Percentiles rank a stretch among this genome's conserved stretches.
Evolutionary conservation across 2,113 vertebrate species (phyloP).

Genomic region (Dunckerocampus dactyliophorus): DNA sequence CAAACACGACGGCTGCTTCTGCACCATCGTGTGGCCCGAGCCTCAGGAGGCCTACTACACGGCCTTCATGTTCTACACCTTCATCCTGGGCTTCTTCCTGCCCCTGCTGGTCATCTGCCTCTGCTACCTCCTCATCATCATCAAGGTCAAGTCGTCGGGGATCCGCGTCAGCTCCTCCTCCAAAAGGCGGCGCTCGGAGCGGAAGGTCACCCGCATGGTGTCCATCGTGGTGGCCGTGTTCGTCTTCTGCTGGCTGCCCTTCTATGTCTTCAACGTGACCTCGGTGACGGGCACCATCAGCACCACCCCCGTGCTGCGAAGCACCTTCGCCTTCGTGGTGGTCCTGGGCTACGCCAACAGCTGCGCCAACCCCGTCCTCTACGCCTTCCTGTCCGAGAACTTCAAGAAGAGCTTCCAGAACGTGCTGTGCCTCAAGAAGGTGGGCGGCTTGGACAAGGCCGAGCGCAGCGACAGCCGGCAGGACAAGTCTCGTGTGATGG

Average conservation of each 20-base stretch:
- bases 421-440: constrained; percentile 89
- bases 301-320: constrained; percentile 87
- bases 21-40: constrained; percentile 94
- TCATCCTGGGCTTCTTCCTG: constrained; percentile 90
- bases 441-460: constrained; percentile 82
- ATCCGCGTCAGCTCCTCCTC: constrained; percentile 91
- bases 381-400: constrained; percentile 95
- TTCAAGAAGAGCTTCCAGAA: constrained; percentile 99
- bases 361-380: constrained; percentile 96
- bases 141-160: constrained; percentile 95
- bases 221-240: constrained; percentile 95
- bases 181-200: constrained; percentile 90
- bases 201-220: constrained; percentile 95
- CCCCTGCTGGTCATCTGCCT: constrained; percentile 95
- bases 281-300: constrained; percentile 85
- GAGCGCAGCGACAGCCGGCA: constrained; percentile 91
- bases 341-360: constrained; percentile 95
- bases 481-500: constrained; percentile 84
- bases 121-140: constrained; percentile 93
- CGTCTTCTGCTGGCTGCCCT: constrained; percentile 97
- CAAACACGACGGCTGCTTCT: constrained; percentile 76
- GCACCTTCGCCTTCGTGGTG: constrained; percentile 94
- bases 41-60: constrained; percentile 90
- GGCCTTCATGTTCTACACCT: constrained; percentile 93
- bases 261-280: constrained; percentile 95